Conservation (phyloP, 2,113 vertebrate genomes). For the Otolemur garnettii region DNA sequence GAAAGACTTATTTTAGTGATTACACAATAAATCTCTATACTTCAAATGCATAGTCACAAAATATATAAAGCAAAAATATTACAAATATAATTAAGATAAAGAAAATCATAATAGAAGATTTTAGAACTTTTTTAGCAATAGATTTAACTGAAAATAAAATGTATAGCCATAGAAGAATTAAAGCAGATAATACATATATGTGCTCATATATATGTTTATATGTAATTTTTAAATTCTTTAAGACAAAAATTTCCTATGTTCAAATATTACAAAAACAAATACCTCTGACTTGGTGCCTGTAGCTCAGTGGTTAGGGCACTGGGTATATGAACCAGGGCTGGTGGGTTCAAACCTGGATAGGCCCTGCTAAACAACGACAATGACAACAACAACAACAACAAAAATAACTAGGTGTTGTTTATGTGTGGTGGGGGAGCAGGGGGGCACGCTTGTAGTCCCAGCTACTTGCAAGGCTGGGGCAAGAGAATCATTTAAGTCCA, state of each 20-base stretch:
- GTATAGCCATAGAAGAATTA: not conserved
- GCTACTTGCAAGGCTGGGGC: too few species aligned
- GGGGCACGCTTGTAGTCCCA: too few species aligned
- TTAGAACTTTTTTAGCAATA: not conserved
- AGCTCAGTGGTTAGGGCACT: too few species aligned
- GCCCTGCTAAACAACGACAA: too few species aligned
- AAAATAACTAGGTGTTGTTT: too few species aligned
- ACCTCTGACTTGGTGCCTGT: not conserved
- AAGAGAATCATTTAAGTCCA: too few species aligned
- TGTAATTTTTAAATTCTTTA: not conserved
- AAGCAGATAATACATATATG: not conserved
- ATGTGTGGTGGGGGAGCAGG: too few species aligned
- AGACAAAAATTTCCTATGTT: not conserved
- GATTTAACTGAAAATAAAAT: not conserved
- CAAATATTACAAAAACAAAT: not conserved
- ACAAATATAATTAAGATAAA: not conserved
- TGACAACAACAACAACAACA: too few species aligned
- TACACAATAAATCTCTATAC: not conserved
- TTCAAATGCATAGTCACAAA: not conserved
- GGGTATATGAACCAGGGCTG: too few species aligned
- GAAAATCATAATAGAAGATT: not conserved
- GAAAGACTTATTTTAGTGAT: not conserved
- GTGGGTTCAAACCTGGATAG: too few species aligned
- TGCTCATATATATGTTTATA: not conserved
- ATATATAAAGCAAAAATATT: not conserved